Base-by-base conservation (phyloP, 2,888 invertebrate genomes). In the Cosmia pyralina region DNA sequence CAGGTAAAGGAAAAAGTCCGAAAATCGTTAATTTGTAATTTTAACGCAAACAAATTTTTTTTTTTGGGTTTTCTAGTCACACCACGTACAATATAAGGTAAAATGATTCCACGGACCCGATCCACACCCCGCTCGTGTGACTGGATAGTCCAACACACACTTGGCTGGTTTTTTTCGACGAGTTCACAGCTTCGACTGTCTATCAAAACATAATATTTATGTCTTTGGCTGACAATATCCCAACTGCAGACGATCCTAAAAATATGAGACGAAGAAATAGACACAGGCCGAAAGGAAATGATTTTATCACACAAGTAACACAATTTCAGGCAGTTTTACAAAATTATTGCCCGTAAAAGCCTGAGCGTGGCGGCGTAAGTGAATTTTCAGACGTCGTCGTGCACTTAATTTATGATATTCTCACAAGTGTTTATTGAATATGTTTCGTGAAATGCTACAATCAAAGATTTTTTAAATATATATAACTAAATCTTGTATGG, bases 261-360 rank as follows among this genome's bases (percentile, higher is more conserved):
- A 52, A 46, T 28, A 44, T 28, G 19, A 28, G 22, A 1, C 55
- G 48, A 65, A 62, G 19, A 48, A 46, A 63, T 46, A 44, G n/a
- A 64, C 34, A 57, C n/a, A 67, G 17, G 13, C 13, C 17, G 3
- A 48, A 63, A 15, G 38, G 10, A 68, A 68, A 63, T 68, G 10
- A 60, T 64, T 55, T 77, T 72, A 72, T 73, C 64, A 55, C 10
- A 60, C 58, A 58, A 41, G 65, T 78, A 82, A 82, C 28, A 41
- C 28, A 67, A 82, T 82, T 82, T 71, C 7, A 34, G 46, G 22
- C 60, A 68, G 70, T 79, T 82, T 70, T 68, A 71, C 48, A 53
- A 73, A 66, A 76, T 82, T 82, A 82, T 52, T 38, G n/a, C n/a
- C 52, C 11, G 70, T 82, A 72, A 82, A 67, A 82, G 82, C 82